Percentiles rank a stretch among this genome's conserved stretches.
Evolutionary conservation across 2,797 vertebrate genomes (phyloP).

Genomic region (Cichlasoma orientale): DNA sequence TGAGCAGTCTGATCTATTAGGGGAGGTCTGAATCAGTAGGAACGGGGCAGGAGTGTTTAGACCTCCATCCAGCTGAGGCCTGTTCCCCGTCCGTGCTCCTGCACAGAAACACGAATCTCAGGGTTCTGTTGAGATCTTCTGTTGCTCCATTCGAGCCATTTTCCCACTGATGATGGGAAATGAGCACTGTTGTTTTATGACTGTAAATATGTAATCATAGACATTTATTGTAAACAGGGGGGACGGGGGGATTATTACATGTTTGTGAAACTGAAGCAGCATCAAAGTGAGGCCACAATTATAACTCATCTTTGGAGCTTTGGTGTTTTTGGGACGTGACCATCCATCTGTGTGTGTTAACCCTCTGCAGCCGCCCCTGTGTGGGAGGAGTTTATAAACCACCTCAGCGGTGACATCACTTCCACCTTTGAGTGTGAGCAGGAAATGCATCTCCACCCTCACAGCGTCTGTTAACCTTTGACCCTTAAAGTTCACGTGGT

Average conservation of each 20-base stretch:
- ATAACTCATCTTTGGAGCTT: too few relatives aligned
- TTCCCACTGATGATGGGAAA: not conserved
- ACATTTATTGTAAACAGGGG: not conserved
- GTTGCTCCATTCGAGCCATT: not conserved
- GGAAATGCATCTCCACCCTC: not conserved
- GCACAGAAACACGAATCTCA: not conserved
- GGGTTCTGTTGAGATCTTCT: not conserved
- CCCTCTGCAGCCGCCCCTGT: too few relatives aligned
- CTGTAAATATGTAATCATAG: not conserved
- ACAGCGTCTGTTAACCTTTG: constrained; percentile 34
- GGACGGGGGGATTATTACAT: too few relatives aligned
- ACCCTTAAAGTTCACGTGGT: not conserved
- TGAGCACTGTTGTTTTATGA: not conserved
- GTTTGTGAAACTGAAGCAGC: too few relatives aligned
- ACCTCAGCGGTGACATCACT: not conserved
- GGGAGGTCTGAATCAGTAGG: not conserved
- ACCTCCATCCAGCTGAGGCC: rapidly evolving
- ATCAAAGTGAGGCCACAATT: too few relatives aligned
- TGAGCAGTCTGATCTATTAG: not conserved
- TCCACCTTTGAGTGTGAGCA: not conserved
- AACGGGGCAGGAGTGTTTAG: not conserved
- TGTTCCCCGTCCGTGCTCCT: not conserved
- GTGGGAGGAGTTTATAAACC: too few relatives aligned
- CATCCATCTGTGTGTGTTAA: not conserved
- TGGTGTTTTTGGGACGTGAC: not conserved